phyloP scores from a whole-genome alignment of 2,113 vertebrate species.

The Saiga tatarica region DNA sequence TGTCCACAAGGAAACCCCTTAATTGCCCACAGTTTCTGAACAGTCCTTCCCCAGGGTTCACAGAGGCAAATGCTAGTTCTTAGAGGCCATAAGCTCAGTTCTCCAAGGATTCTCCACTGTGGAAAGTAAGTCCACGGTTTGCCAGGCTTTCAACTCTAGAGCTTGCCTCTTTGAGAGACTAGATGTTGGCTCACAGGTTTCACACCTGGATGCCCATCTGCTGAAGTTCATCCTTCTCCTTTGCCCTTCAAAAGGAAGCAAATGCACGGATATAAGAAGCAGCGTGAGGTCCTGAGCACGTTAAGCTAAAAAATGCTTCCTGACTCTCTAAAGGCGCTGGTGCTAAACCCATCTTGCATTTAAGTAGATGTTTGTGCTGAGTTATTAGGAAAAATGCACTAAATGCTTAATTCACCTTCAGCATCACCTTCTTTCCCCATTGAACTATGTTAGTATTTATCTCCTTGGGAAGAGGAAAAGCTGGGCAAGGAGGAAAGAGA shows the following conservation, averaged over 20 bases:
- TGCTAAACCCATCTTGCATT: neutral
- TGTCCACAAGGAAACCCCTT: neutral
- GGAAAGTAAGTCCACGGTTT: neutral
- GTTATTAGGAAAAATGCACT: conserved; percentile 6
- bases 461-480: neutral
- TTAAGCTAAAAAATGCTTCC: neutral
- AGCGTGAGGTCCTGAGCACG: neutral
- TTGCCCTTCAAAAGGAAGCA: conserved; percentile 3
- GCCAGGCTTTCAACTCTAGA: neutral
- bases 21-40: neutral
- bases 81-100: neutral
- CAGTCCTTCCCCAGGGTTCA: neutral
- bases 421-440: neutral
- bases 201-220: neutral
- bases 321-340: neutral
- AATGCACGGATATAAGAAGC: neutral
- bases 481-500: neutral
- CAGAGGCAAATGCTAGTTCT: neutral
- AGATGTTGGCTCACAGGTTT: neutral
- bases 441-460: neutral
- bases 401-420: neutral
- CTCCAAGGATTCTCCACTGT: neutral
- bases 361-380: conserved; percentile 27
- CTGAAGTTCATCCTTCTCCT: neutral
- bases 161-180: neutral